These are phyloP conservation scores for Drosophila sproati DNA, from an alignment of 1,140 invertebrate species.

Conservation along the genomic window DNA sequence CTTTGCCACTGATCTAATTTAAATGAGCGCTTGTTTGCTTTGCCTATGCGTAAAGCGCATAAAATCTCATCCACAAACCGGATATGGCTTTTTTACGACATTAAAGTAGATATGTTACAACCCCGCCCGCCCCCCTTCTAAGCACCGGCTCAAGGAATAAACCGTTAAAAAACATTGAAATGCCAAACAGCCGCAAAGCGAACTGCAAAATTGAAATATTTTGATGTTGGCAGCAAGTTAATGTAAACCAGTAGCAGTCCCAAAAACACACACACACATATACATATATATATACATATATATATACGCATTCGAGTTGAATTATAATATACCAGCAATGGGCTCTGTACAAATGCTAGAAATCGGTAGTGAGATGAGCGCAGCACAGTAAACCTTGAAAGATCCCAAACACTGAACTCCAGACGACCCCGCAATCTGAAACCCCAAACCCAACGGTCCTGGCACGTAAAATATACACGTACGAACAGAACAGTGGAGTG, in stretches of 20 bases:
- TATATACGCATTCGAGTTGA: conserved; percentile 66
- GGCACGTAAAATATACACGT: conserved; percentile 79
- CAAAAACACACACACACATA: conserved; percentile 35
- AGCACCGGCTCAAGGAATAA: conserved; percentile 24
- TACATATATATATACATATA: background rate
- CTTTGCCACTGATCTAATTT: conserved; percentile 72
- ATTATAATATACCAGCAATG: conserved; percentile 81
- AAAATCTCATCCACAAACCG: conserved; percentile 67
- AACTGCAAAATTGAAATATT: conserved; percentile 81
- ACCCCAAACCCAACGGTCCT: conserved; percentile 8
- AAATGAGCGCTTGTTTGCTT: conserved; percentile 50
- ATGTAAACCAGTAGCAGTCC: conserved; percentile 44
- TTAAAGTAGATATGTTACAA: conserved; percentile 35
- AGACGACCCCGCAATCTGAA: conserved; percentile 7
- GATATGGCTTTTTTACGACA: conserved; percentile 70
- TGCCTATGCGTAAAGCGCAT: conserved; percentile 50
- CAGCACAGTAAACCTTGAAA: conserved; percentile 8
- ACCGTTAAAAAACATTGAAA: conserved; percentile 60
- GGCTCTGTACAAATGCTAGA: conserved; percentile 75
- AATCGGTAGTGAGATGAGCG: conserved; percentile 69
- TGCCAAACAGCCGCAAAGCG: conserved; percentile 69
- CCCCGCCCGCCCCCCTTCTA: too few species aligned
- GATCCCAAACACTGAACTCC: conserved; percentile 3
- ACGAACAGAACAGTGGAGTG: conserved; percentile 28
- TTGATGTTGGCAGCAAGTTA: conserved; percentile 69